Conservation (phyloP, 2,888 invertebrate species). For the Quadriops clusia region DNA sequence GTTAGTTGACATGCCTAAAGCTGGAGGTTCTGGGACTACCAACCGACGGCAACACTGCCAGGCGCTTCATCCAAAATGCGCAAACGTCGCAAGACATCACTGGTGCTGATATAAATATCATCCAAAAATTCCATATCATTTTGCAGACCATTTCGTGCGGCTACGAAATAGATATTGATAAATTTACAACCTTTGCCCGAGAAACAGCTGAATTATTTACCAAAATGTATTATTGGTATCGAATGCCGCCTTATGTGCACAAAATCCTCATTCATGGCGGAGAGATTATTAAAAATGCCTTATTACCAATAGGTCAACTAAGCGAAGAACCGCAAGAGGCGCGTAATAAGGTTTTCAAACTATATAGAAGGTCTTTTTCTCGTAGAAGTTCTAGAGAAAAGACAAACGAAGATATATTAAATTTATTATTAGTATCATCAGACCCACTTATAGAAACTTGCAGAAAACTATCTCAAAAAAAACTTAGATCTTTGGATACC, state of each 20-base stretch:
- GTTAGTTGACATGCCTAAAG: slow-evolving; percentile 13
- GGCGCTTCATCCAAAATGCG: slow-evolving; percentile 21
- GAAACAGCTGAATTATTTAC: slow-evolving; percentile 2
- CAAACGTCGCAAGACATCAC: slow-evolving; percentile 6
- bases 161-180: slow-evolving; percentile 2
- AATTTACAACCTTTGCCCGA: slow-evolving; percentile 1
- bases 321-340: slow-evolving; percentile 1
- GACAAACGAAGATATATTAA: no score
- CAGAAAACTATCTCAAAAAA: no score
- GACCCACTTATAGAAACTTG: no score
- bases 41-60: slow-evolving; percentile 16
- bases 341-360: slow-evolving; percentile 2
- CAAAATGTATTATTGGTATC: no score
- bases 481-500: no score
- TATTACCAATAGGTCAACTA: slow-evolving; percentile 2
- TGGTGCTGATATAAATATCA: slow-evolving; percentile 8
- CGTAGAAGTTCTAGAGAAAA: no score
- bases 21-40: slow-evolving; percentile 13
- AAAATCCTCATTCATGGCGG: slow-evolving; percentile 5
- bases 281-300: slow-evolving; percentile 1
- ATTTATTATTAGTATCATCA: no score
- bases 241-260: neutral
- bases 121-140: slow-evolving; percentile 8
- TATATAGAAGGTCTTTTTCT: no score
- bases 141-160: slow-evolving; percentile 13